phyloP scores from a whole-genome alignment of 2,888 invertebrate genomes.

The Caenorhabditis becei region DNA sequence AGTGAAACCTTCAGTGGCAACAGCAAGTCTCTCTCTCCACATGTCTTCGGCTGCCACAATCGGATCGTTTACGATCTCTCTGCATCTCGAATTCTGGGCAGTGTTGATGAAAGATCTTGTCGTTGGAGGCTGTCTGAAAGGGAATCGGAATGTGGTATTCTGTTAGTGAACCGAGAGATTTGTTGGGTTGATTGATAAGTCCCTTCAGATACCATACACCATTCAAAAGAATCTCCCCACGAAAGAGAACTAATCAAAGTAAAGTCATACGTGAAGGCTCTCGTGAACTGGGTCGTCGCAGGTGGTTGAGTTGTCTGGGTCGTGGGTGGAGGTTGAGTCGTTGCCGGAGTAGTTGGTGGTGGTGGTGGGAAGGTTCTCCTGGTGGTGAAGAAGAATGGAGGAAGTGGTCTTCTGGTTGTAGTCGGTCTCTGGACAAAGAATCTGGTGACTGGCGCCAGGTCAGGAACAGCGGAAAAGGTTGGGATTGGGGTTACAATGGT shows the following conservation, averaged over 20 bases:
- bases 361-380: constrained; percentile 39
- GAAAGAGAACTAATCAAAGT: constrained; percentile 12
- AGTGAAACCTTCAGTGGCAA: constrained; percentile 73
- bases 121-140: constrained; percentile 52
- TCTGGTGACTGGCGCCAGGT: constrained; percentile 47
- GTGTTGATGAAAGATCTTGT: constrained; percentile 49
- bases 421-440: constrained; percentile 52
- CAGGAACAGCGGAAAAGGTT: constrained; percentile 47
- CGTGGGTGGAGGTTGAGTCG: constrained; percentile 40
- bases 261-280: constrained; percentile 54
- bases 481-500: constrained; percentile 54
- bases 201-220: constrained; percentile 16
- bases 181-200: constrained; percentile 34
- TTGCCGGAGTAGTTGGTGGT: constrained; percentile 24
- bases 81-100: constrained; percentile 64
- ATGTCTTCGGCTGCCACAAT: constrained; percentile 77
- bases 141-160: too few species aligned
- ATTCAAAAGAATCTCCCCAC: constrained; percentile 2
- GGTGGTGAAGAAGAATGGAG: constrained; percentile 47
- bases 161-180: constrained; percentile 27
- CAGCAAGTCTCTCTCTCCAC: constrained; percentile 73
- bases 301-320: constrained; percentile 50
- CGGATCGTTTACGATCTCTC: constrained; percentile 77
- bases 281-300: constrained; percentile 50
- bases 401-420: constrained; percentile 28